A percentile compares a stretch with the other conserved stretches of the same genome.
Conservation (phyloP, 2,888 invertebrate genomes). For the Ichneumoninae sp. region DNA sequence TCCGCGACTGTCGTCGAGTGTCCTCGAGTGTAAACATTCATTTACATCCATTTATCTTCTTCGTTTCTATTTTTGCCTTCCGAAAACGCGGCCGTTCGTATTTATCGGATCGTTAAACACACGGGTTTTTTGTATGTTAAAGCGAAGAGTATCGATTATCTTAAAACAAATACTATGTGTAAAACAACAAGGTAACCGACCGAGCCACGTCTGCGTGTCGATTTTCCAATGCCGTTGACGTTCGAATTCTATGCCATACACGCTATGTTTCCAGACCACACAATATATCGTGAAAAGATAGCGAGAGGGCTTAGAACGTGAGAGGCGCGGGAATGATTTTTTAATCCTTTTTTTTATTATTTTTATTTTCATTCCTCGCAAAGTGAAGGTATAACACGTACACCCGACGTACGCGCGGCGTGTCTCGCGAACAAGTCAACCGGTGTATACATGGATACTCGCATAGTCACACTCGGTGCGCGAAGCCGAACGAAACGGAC, state of each 20-base stretch:
- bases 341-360: neutral
- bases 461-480: conserved; percentile 7
- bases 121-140: neutral
- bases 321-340: conserved; percentile 23
- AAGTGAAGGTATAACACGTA: conserved; percentile 44
- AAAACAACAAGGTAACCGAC: neutral
- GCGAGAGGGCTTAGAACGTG: conserved; percentile 32
- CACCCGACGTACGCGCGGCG: conserved; percentile 14
- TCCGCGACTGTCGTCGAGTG: too few species aligned
- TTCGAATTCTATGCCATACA: conserved; percentile 9
- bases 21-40: neutral
- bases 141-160: neutral
- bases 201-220: neutral
- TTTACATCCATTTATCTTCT: neutral
- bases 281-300: conserved; percentile 38
- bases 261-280: neutral
- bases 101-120: neutral
- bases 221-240: conserved; percentile 5
- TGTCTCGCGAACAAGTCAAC: conserved; percentile 15
- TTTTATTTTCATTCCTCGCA: conserved; percentile 28
- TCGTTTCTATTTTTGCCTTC: neutral
- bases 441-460: neutral
- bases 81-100: neutral
- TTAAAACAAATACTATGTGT: neutral
- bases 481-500: neutral